Percentiles rank a stretch among this genome's conserved stretches.
These are phyloP conservation scores for Chionomys nivalis DNA, from an alignment of 2,113 vertebrate species.

Conservation along the genomic window DNA sequence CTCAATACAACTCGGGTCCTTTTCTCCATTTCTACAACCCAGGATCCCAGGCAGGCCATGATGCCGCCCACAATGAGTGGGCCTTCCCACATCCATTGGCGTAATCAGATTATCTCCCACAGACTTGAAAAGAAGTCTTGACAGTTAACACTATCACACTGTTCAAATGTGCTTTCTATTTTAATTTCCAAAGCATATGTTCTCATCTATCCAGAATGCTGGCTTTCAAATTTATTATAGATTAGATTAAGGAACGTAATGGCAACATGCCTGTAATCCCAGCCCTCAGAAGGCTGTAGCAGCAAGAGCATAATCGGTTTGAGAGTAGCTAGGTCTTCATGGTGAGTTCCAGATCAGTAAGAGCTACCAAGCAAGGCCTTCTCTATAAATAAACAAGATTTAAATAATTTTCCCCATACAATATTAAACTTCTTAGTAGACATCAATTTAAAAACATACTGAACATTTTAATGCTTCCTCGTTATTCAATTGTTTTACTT, in stretches of 20 bases:
- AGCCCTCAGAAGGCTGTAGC: too few species aligned
- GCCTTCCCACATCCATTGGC: too few species aligned
- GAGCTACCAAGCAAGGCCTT: neutral
- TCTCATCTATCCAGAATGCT: neutral
- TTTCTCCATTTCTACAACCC: neutral
- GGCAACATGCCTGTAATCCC: neutral
- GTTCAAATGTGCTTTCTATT: neutral
- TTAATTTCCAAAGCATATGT: constrained; percentile 28
- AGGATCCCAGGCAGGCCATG: neutral
- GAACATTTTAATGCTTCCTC: constrained; percentile 30
- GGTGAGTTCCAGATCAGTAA: neutral
- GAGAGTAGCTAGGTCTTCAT: neutral
- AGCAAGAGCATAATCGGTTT: neutral
- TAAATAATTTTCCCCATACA: constrained; percentile 9
- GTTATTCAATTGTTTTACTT: neutral
- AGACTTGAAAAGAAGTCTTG: neutral
- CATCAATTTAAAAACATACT: neutral
- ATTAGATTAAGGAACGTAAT: neutral
- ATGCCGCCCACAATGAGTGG: too few species aligned
- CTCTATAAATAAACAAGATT: neutral
- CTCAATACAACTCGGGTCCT: neutral
- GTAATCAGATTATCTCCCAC: neutral
- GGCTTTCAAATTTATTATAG: constrained; percentile 5
- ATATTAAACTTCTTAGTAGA: constrained; percentile 16
- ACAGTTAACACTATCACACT: neutral